These are phyloP conservation scores for Lacerta agilis DNA, from an alignment of 2,797 vertebrate genomes.

Conservation along the genomic window DNA sequence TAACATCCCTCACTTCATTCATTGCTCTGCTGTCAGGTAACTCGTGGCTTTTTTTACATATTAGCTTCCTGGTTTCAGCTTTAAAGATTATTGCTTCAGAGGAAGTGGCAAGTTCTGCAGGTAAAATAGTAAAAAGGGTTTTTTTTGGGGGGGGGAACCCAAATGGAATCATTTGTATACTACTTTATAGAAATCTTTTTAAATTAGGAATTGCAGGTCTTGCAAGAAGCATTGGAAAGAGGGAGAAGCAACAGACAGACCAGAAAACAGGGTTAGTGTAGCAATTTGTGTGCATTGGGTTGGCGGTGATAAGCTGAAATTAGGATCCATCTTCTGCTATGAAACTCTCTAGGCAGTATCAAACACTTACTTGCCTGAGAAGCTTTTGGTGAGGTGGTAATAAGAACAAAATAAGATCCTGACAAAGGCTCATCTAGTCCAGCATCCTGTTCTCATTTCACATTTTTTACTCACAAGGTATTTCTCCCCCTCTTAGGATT, in stretches of 20 bases:
- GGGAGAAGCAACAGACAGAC: neutral
- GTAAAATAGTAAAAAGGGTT: neutral
- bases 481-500: slow-evolving; percentile 34
- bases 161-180: no score
- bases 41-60: neutral
- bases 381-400: neutral
- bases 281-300: neutral
- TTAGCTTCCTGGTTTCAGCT: neutral
- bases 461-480: neutral
- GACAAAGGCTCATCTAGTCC: no score
- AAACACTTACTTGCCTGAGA: neutral
- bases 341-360: neutral
- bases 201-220: neutral
- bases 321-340: neutral
- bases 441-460: neutral
- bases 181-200: neutral
- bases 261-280: neutral
- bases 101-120: neutral
- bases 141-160: neutral
- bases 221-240: neutral
- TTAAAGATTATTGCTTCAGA: neutral
- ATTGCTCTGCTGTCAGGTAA: neutral
- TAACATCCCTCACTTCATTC: neutral
- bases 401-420: neutral
- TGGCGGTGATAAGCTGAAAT: neutral